A percentile compares a stretch with the other conserved stretches of the same genome.
Evolutionary conservation across 2,113 vertebrate genomes (phyloP).

Genomic region (Mesoclemmys tuberculata): DNA sequence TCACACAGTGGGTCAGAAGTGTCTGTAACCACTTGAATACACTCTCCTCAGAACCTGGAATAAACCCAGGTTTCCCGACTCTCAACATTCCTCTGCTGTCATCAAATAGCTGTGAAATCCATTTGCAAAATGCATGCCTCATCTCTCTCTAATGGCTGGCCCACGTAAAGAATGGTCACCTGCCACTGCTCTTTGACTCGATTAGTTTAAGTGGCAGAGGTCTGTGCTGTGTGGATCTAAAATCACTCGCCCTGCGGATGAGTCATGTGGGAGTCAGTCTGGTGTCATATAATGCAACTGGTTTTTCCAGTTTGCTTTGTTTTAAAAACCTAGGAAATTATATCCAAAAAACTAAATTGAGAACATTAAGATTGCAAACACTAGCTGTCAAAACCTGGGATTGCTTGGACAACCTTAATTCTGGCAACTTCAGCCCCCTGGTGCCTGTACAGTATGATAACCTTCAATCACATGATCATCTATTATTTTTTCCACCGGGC

Average conservation of each 20-base stretch:
- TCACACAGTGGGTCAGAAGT: background rate
- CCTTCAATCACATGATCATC: background rate
- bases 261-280: background rate
- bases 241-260: background rate
- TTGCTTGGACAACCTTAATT: background rate
- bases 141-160: background rate
- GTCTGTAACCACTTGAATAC: fast-evolving
- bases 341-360: background rate
- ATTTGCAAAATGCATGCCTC: background rate
- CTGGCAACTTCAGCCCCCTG: background rate
- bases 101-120: background rate
- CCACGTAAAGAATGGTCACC: background rate
- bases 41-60: background rate
- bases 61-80: fast-evolving
- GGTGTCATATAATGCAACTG: background rate
- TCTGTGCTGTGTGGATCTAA: background rate
- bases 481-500: background rate
- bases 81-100: fast-evolving
- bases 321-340: background rate
- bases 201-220: background rate
- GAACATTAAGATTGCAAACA: background rate
- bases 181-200: background rate
- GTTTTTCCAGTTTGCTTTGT: background rate
- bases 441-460: background rate
- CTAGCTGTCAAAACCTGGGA: background rate